Evolutionary conservation across 1,140 invertebrate genomes (phyloP), one percentile per base, ranked within the genome.

Genomic region (Battus philenor): DNA sequence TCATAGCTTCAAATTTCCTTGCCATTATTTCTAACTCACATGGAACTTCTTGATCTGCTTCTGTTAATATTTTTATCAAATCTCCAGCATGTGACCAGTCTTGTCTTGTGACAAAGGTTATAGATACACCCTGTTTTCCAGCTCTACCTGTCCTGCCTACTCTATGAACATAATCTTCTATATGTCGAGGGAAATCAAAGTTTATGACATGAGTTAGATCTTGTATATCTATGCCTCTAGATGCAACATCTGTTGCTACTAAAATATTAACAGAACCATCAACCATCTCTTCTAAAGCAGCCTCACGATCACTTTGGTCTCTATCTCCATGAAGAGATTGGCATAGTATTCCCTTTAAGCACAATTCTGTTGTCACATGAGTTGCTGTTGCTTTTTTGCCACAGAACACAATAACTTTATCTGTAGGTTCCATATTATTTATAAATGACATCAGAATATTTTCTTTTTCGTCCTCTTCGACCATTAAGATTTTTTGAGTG

Each of bases 231-330:
- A 98, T 90, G 16, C 97, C 96, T 57, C 96, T 87, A 16, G 95
- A 95, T 0, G 95, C 96, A 9, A 98, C 93, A 89, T 98, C 97
- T n/a, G 97, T 98, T 2, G 96, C 96, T 11, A 98, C 90, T n/a
- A 98, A 86, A 54, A 98, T 94, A 18, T 88, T 88, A 0, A 93
- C 92, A 3, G 79, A 68, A 0, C 95, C 95, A 47, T 86, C 87
- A 62, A 92, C 92, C 46, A 98, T 91, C 56, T 97, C 95, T 18
- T 90, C 89, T 4, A 98, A 82, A 4, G 96, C 95, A 73, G 91
- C 91, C 74, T 98, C 96, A 31, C 96, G 86, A 67, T 98, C 96
- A 58, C 47, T 68, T 57, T 98, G 96, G 27, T 97, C 95, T 45
- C 94, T 89, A 64, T 94, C 93, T n/a, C 96, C 95, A 86, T 97